Conservation (phyloP, 1,140 invertebrate species). For the Elymnias hypermnestra region DNA sequence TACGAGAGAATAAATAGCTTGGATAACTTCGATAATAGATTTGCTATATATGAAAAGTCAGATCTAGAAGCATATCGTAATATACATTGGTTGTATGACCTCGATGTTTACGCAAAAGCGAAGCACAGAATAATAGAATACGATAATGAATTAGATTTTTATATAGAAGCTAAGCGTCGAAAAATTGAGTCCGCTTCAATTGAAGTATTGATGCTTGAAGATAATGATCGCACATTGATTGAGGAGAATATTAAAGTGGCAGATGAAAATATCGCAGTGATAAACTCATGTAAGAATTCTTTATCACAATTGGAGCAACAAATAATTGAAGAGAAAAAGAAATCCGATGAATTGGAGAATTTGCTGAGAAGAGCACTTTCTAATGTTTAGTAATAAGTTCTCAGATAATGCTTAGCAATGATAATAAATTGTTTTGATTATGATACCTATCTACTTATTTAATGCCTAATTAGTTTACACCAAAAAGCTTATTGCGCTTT, state of each 20-base stretch:
- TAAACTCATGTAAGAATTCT: slow-evolving; percentile 40
- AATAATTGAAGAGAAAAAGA: slow-evolving; percentile 58
- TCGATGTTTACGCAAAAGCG: slow-evolving; percentile 32
- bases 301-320: slow-evolving; percentile 51
- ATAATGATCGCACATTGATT: slow-evolving; percentile 50
- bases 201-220: slow-evolving; percentile 48
- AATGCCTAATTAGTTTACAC: too few species aligned
- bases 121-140: slow-evolving; percentile 49
- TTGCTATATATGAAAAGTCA: slow-evolving; percentile 58
- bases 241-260: slow-evolving; percentile 46
- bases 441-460: too few species aligned
- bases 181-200: slow-evolving; percentile 47
- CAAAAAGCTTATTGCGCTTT: too few species aligned
- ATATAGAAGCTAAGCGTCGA: slow-evolving; percentile 50
- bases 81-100: slow-evolving; percentile 59
- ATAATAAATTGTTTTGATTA: too few species aligned
- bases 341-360: slow-evolving; percentile 60
- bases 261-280: slow-evolving; percentile 43
- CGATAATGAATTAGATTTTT: slow-evolving; percentile 56
- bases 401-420: too few species aligned
- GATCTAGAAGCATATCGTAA: slow-evolving; percentile 53
- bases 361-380: slow-evolving; percentile 46
- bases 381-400: slow-evolving; percentile 7
- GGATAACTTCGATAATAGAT: slow-evolving; percentile 53
- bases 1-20: slow-evolving; percentile 67